Conservation (phyloP, 2,888 invertebrate species). For the Tridacna gigas region DNA sequence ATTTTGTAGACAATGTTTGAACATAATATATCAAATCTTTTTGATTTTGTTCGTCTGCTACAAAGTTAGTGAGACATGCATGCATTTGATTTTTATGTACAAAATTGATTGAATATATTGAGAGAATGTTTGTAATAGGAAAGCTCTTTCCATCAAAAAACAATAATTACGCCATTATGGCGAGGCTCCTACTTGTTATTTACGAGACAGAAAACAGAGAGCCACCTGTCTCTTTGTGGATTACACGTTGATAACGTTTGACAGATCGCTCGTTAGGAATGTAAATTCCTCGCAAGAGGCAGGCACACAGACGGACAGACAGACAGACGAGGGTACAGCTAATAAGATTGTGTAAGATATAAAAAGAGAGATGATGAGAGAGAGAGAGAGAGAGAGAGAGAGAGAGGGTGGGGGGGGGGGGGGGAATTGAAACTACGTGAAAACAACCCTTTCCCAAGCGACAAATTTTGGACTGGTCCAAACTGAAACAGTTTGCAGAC, state of each 20-base stretch:
- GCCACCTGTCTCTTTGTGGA: constrained; percentile 6
- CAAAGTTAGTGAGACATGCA: too few species aligned
- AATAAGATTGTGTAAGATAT: background rate
- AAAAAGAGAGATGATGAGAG: background rate
- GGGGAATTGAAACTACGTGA: background rate
- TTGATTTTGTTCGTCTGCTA: too few species aligned
- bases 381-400: background rate
- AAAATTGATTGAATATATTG: background rate
- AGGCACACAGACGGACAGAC: background rate
- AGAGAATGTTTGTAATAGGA: background rate
- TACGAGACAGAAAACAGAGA: constrained; percentile 17
- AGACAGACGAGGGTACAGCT: background rate
- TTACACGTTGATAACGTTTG: background rate
- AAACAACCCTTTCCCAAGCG: too few species aligned
- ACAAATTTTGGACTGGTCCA: too few species aligned
- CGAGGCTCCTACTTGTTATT: background rate
- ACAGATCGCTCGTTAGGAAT: background rate
- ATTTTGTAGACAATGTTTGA: too few species aligned
- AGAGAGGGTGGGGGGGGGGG: background rate
- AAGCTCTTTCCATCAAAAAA: background rate
- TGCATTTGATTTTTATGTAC: too few species aligned
- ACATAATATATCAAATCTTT: too few species aligned
- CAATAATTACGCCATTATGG: constrained; percentile 16
- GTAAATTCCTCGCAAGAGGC: too few species aligned
- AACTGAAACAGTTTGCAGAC: too few species aligned